A percentile compares a stretch with the other conserved stretches of the same genome.
Evolutionary conservation across 1,140 invertebrate genomes (phyloP).

Genomic region (Littorina saxatilis): DNA sequence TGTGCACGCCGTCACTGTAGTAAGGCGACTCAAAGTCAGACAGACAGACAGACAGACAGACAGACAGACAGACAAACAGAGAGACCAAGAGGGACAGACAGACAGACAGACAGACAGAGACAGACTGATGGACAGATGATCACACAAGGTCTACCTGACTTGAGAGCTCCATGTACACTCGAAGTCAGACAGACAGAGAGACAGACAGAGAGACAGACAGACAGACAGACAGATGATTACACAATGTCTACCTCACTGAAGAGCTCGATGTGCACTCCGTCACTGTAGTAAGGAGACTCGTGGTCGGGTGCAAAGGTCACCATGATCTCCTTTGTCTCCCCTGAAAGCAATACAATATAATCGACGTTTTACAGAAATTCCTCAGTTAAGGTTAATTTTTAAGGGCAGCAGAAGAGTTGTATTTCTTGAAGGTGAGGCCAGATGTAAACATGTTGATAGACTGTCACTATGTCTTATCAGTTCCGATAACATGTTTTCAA

Average conservation of each 20-base stretch:
- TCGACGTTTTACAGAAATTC: too few species aligned
- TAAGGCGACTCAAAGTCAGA: background rate
- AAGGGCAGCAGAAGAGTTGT: too few species aligned
- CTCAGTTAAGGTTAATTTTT: too few species aligned
- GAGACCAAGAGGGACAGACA: background rate
- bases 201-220: too few species aligned
- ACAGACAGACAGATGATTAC: background rate
- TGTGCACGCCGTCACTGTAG: conserved; percentile 69
- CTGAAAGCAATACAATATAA: conserved; percentile 42
- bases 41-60: conserved; percentile 4
- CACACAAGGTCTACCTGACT: background rate
- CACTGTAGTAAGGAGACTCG: conserved; percentile 72
- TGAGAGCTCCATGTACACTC: background rate
- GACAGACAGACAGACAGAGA: background rate
- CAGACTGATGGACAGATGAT: background rate
- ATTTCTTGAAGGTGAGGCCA: too few species aligned
- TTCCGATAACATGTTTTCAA: too few species aligned
- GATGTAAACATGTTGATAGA: too few species aligned
- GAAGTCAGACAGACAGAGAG: background rate
- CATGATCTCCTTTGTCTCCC: conserved; percentile 69
- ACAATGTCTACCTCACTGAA: conserved; percentile 50
- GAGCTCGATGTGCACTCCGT: conserved; percentile 72
- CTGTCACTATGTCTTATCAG: too few species aligned
- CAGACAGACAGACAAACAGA: background rate
- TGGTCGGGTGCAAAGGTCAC: conserved; percentile 76